Percentiles rank a stretch among this genome's conserved stretches.
Evolutionary conservation across 1,140 invertebrate species (phyloP).

Genomic region (Euwallacea fornicatus): DNA sequence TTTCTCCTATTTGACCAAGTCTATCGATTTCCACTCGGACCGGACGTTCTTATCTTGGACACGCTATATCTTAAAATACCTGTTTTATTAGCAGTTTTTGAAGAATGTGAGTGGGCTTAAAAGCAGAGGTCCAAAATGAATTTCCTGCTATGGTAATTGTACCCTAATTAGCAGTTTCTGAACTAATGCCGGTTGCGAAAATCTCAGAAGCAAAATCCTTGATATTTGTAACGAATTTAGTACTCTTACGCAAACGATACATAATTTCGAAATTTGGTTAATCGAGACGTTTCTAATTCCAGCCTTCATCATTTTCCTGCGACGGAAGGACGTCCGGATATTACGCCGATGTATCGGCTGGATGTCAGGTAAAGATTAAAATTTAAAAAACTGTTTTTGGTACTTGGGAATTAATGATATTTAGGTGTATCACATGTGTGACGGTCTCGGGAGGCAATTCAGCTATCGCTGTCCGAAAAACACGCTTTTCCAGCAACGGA

Average conservation of each 20-base stretch:
- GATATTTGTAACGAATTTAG: background rate
- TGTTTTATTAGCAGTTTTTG: too few relatives aligned
- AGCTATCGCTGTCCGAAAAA: constrained; percentile 76
- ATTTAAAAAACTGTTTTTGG: background rate
- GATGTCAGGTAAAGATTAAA: constrained; percentile 63
- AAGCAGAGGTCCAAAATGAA: too few relatives aligned
- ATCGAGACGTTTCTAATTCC: background rate
- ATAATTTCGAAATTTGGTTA: background rate
- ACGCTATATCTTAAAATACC: too few relatives aligned
- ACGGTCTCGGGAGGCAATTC: constrained; percentile 70
- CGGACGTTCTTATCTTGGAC: too few relatives aligned
- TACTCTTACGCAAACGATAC: background rate
- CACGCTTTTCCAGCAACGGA: constrained; percentile 77
- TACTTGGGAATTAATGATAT: background rate
- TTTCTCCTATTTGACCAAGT: too few relatives aligned
- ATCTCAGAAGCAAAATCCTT: background rate
- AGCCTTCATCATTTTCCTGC: constrained; percentile 60
- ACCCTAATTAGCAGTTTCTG: too few relatives aligned
- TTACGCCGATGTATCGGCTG: constrained; percentile 74
- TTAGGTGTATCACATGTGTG: constrained; percentile 77
- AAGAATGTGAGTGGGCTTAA: too few relatives aligned
- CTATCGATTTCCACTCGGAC: too few relatives aligned
- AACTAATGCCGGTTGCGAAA: too few relatives aligned
- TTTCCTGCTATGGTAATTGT: too few relatives aligned
- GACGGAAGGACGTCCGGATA: constrained; percentile 66